Base-by-base conservation (phyloP, 1,140 invertebrate species). In the Drosophila nigromelanica region DNA sequence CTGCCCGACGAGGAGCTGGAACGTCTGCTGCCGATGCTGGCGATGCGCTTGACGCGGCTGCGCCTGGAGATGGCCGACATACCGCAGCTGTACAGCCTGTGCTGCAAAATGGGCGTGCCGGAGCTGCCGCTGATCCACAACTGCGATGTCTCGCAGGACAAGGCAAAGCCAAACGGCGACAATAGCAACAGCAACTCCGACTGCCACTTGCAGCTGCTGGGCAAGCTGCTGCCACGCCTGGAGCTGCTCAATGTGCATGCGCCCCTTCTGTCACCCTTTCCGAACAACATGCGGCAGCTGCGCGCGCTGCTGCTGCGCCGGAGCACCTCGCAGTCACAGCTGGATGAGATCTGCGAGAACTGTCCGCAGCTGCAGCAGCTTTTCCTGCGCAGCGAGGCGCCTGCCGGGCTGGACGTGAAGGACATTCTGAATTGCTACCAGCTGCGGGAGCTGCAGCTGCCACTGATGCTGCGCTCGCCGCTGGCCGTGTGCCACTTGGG, bases 11-110 rank as follows among this genome's bases (percentile, higher is more conserved):
- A 3, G 4, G 74, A 81, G 21, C 42, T 81, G 3, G 7, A 18
- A 2, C 52, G 39, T 0, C 33, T 81, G 5, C 8, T 81, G 18
- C 69, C 48, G 7, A 69, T 81, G 47, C 7, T 81, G 4, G 56
- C 21, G 0, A 0, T 30, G 10, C 51, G 58, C 5, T 18, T 81
- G 51, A 55, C 5, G 0, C 35, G 15, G 4, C 18, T 81, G 42
- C 69, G 56, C 0, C 11, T 81, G 10, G 60, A 71, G 5, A 27
- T 75, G 14, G 8, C 12, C 1, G 70, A 81, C 2, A 55, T 81
- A 10, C 10, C 1, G 35, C n/a, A 8, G 5, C 50, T 33, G 3
- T 12, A 6, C 12, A 33, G 6, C 3, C 27, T 51, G 2, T 74
- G 64, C 8, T 8, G 5, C 0, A 2, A 10, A 2, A n/a, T 35